A percentile compares a stretch with the other conserved stretches of the same genome.
phyloP scores from a whole-genome alignment of 2,888 invertebrate genomes.

The Homarus gammarus region DNA sequence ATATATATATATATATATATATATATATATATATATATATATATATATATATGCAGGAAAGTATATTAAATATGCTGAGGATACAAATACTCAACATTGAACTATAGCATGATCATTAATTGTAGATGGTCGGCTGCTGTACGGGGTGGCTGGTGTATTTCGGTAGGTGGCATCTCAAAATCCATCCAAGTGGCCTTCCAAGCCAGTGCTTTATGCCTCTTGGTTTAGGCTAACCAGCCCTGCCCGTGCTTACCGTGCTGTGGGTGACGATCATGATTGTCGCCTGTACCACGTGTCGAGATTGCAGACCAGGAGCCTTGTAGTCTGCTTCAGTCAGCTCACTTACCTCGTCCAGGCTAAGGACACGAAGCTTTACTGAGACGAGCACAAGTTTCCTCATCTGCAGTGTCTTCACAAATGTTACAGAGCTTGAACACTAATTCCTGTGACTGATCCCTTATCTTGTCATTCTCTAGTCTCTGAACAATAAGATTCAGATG shows the following conservation, averaged over 20 bases:
- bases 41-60: conserved; percentile 4
- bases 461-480: not conserved
- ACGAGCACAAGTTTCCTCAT: conserved; percentile 23
- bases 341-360: conserved; percentile 28
- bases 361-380: conserved; percentile 23
- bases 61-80: not conserved
- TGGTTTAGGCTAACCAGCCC: conserved; percentile 18
- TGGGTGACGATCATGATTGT: conserved; percentile 61
- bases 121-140: conserved; percentile 35
- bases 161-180: not conserved
- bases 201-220: not conserved
- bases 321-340: conserved; percentile 22
- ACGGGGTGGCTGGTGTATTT: conserved; percentile 10
- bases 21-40: no score
- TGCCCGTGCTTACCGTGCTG: conserved; percentile 58
- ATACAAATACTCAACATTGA: conserved; percentile 31
- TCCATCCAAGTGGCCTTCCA: not conserved
- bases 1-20: no score
- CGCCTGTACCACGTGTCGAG: conserved; percentile 47
- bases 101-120: conserved; percentile 41
- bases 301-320: conserved; percentile 39
- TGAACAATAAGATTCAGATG: not conserved
- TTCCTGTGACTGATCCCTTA: not conserved
- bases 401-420: conserved; percentile 42
- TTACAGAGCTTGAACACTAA: conserved; percentile 55